Base-by-base conservation (phyloP, 2,888 invertebrate genomes). In the Meloe dianella region DNA sequence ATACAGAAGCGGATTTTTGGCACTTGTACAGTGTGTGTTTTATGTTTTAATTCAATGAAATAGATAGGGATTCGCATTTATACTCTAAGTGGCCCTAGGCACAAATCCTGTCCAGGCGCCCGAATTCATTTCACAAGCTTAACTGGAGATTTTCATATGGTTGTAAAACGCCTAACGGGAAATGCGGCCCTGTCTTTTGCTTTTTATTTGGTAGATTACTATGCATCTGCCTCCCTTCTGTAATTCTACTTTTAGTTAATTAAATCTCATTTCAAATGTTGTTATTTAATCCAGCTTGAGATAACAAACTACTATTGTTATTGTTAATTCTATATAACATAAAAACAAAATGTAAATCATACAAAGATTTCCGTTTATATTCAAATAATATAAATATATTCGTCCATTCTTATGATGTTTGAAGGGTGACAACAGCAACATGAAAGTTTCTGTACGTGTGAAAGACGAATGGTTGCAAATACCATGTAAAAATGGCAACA, bases 381-480 rank as follows among this genome's bases (percentile, higher is more conserved):
- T 54, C 1, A 27, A 54, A 54, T 7, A 22, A 14, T 54, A 24
- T 6, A 12, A 54, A 6, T 5, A 14, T 54, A 6, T 54, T 22
- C 6, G 12, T 14, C 12, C 14, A 24, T 54, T 22, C 2, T 17
- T 17, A 14, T 35, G 14, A 14, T n/a, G 2, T 17, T 4, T 24
- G 2, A 7, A 24, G 3, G 54, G 12, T 5, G 57, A 56, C 35
- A 41, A 47, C 14, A 61, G 20, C 20, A 41, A 62, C 67, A 87
- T 88, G 87, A 88, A 87, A 78, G 79, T 88, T 29, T 87, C 87
- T 1, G 86, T 85, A 14, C 77, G 86, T 59, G 84, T 88, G 47
- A 80, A 86, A 56, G 87, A 86, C 0, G 87, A 88, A 72, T 88
- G 88, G 87, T 82, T 88, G 57, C 87, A 87, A 60, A 85, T 88